Percentiles rank a stretch among this genome's conserved stretches.
phyloP scores from a whole-genome alignment of 2,113 vertebrate species.

The Rynchops niger region DNA sequence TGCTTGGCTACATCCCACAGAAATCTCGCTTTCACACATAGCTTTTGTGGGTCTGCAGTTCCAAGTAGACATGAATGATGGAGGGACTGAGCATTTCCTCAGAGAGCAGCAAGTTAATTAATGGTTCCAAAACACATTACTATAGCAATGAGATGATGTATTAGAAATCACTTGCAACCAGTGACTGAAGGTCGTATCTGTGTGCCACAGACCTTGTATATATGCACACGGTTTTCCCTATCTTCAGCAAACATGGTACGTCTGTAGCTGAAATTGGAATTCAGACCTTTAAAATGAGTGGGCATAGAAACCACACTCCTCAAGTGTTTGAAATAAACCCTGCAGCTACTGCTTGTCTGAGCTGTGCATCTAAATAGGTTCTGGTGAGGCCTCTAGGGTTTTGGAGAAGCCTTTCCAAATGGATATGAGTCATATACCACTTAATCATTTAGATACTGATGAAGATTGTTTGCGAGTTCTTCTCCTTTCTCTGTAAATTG shows the following conservation, averaged over 20 bases:
- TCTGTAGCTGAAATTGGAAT: neutral
- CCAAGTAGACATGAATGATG: neutral
- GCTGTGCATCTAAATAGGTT: neutral
- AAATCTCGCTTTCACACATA: neutral
- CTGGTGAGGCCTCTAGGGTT: neutral
- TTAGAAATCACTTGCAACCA: neutral
- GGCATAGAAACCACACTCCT: neutral
- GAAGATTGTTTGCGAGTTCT: neutral
- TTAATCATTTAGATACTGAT: constrained; percentile 24
- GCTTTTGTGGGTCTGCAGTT: neutral
- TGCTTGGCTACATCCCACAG: constrained; percentile 5
- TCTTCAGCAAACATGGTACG: neutral
- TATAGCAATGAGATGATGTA: neutral
- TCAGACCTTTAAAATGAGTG: neutral
- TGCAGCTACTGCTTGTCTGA: constrained; percentile 9
- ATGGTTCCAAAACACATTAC: constrained; percentile 11
- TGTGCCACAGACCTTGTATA: neutral
- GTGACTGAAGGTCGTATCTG: neutral
- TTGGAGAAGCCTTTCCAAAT: constrained; percentile 22
- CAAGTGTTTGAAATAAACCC: constrained; percentile 14
- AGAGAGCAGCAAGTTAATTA: constrained; percentile 18
- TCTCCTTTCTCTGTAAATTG: neutral
- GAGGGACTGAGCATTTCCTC: neutral
- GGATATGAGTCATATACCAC: neutral
- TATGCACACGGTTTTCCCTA: neutral